phyloP scores from a whole-genome alignment of 2,797 vertebrate genomes.

The Scyliorhinus canicula region DNA sequence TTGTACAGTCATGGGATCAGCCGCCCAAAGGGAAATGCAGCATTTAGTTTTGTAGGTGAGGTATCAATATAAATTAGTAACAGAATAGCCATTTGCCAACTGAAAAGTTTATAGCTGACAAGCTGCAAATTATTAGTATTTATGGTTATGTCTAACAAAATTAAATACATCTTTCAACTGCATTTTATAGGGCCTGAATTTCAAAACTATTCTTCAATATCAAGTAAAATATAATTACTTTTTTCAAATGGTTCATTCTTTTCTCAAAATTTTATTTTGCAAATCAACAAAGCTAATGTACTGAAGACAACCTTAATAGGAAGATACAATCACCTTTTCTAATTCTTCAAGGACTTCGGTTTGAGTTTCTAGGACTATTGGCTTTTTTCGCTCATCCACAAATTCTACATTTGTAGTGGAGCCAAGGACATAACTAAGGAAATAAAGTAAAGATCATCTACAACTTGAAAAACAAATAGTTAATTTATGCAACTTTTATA shows the following conservation, averaged over 20 bases:
- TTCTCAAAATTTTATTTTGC: not conserved
- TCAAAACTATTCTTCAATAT: not conserved
- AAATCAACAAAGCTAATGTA: not conserved
- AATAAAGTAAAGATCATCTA: not conserved
- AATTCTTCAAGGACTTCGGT: slow-evolving; percentile 65
- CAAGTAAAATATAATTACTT: not conserved
- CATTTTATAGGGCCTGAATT: not conserved
- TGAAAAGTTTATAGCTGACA: not conserved
- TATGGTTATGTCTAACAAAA: not conserved
- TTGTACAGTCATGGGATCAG: not conserved
- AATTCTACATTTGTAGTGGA: slow-evolving; percentile 63
- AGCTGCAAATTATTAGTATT: not conserved
- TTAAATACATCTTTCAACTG: not conserved
- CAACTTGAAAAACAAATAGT: not conserved
- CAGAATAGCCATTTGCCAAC: not conserved
- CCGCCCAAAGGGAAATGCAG: not conserved
- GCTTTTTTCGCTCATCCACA: slow-evolving; percentile 59
- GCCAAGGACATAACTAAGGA: slow-evolving; percentile 70
- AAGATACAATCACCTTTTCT: slow-evolving; percentile 53
- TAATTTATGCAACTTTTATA: not conserved
- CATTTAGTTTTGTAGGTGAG: not conserved
- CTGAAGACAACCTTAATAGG: not conserved
- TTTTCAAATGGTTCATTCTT: not conserved
- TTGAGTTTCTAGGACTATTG: slow-evolving; percentile 71
- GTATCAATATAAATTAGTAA: not conserved